These are phyloP conservation scores for Melolontha melolontha DNA, from an alignment of 2,888 invertebrate species.

Conservation along the genomic window DNA sequence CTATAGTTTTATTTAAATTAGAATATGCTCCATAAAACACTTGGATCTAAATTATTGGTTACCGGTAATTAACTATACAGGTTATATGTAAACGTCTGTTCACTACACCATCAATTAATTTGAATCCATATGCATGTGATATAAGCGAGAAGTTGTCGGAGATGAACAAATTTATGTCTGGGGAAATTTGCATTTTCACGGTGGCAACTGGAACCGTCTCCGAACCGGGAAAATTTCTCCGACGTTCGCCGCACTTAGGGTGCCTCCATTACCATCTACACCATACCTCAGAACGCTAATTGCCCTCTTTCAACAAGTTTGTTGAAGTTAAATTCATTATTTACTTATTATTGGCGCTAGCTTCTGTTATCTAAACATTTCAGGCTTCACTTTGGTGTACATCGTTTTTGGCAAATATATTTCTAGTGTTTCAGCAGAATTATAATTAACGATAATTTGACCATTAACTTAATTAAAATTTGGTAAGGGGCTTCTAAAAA, in stretches of 20 bases:
- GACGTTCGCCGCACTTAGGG: not conserved
- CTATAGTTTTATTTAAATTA: too few relatives aligned
- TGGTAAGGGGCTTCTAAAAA: not conserved
- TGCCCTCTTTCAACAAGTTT: slow-evolving; percentile 40
- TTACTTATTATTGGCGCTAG: slow-evolving; percentile 40
- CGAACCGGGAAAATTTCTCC: slow-evolving; percentile 14
- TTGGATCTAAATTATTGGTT: too few relatives aligned
- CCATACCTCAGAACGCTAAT: slow-evolving; percentile 24
- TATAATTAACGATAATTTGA: slow-evolving; percentile 14
- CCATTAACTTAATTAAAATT: slow-evolving; percentile 31
- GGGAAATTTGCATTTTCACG: slow-evolving; percentile 34
- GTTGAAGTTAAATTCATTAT: slow-evolving; percentile 40
- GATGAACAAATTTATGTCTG: slow-evolving; percentile 31
- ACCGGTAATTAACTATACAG: slow-evolving; percentile 10
- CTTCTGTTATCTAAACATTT: slow-evolving; percentile 40
- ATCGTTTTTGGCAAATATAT: slow-evolving; percentile 29
- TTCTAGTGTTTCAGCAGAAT: slow-evolving; percentile 14
- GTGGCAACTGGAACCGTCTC: slow-evolving; percentile 22
- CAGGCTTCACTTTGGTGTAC: slow-evolving; percentile 30
- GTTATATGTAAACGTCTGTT: slow-evolving; percentile 20
- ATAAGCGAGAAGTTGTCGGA: slow-evolving; percentile 21
- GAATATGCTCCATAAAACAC: too few relatives aligned
- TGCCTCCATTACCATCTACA: not conserved
- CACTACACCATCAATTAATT: slow-evolving; percentile 26
- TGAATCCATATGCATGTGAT: slow-evolving; percentile 29